Percentiles rank a stretch among this genome's conserved stretches.
Evolutionary conservation across 2,888 invertebrate genomes (phyloP).

Genomic region (Heteromurus nitidus): DNA sequence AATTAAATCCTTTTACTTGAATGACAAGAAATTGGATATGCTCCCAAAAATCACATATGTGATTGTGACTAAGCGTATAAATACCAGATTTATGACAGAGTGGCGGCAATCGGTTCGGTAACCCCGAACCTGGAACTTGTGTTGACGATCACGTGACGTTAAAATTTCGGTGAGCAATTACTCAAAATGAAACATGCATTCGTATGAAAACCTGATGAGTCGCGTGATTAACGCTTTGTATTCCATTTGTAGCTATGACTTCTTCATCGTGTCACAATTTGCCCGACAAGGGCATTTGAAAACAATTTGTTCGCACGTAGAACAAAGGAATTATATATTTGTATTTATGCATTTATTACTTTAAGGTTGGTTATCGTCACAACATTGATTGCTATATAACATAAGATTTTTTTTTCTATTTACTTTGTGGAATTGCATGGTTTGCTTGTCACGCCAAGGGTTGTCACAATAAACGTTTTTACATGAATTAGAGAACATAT

Average conservation of each 20-base stretch:
- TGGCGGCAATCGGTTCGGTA: too few relatives aligned
- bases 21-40: too few relatives aligned
- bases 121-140: conserved; percentile 89
- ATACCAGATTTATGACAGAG: conserved; percentile 70
- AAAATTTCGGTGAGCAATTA: conserved; percentile 79
- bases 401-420: too few relatives aligned
- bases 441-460: conserved; percentile 19
- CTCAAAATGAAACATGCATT: background rate
- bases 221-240: background rate
- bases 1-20: too few relatives aligned
- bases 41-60: conserved; percentile 81
- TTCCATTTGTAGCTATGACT: conserved; percentile 83
- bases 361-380: too few relatives aligned
- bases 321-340: too few relatives aligned
- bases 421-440: conserved; percentile 9
- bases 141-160: conserved; percentile 90
- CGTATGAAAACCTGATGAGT: background rate
- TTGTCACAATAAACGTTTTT: conserved; percentile 14
- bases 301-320: too few relatives aligned
- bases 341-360: too few relatives aligned
- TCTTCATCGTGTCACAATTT: conserved; percentile 90
- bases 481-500: conserved; percentile 5
- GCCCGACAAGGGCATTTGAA: conserved; percentile 92
- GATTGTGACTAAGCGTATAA: conserved; percentile 93
- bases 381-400: too few relatives aligned